Conservation (phyloP, 2,888 invertebrate genomes). For the Andrena bicolor region DNA sequence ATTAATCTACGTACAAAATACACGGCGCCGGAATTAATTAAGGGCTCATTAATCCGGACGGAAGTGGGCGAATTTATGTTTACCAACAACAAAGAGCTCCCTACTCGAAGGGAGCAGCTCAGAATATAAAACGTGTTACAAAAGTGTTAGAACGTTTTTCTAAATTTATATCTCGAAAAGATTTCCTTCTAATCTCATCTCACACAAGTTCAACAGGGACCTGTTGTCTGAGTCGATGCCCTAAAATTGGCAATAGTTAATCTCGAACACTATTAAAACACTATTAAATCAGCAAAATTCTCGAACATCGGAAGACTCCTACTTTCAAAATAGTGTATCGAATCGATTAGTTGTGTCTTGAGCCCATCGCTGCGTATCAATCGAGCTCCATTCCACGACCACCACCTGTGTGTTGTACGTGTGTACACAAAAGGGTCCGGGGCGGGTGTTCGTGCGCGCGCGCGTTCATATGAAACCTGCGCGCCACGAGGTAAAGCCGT, state of each 20-base stretch:
- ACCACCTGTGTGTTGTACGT: constrained; percentile 63
- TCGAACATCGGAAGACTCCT: too few species aligned
- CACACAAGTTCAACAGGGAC: too few species aligned
- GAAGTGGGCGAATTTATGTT: constrained; percentile 20
- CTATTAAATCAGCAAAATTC: too few species aligned
- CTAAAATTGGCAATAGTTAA: too few species aligned
- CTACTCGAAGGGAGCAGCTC: not conserved
- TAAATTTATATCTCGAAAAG: too few species aligned
- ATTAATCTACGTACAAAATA: constrained; percentile 34
- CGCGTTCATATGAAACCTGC: constrained; percentile 69
- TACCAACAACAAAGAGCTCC: constrained; percentile 11
- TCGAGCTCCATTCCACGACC: constrained; percentile 16
- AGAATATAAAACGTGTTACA: not conserved
- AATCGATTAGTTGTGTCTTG: not conserved
- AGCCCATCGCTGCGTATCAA: constrained; percentile 10
- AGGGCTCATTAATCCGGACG: constrained; percentile 43
- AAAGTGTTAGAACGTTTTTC: not conserved
- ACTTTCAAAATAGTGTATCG: too few species aligned
- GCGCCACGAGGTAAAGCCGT: constrained; percentile 70
- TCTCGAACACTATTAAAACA: too few species aligned
- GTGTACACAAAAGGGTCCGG: constrained; percentile 28
- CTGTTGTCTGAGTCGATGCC: too few species aligned
- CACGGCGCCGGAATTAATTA: constrained; percentile 35
- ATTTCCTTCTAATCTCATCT: too few species aligned
- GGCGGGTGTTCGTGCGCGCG: constrained; percentile 38